These are phyloP conservation scores for Ancistrus triradiatus DNA, from an alignment of 2,113 vertebrate genomes.

Conservation along the genomic window DNA sequence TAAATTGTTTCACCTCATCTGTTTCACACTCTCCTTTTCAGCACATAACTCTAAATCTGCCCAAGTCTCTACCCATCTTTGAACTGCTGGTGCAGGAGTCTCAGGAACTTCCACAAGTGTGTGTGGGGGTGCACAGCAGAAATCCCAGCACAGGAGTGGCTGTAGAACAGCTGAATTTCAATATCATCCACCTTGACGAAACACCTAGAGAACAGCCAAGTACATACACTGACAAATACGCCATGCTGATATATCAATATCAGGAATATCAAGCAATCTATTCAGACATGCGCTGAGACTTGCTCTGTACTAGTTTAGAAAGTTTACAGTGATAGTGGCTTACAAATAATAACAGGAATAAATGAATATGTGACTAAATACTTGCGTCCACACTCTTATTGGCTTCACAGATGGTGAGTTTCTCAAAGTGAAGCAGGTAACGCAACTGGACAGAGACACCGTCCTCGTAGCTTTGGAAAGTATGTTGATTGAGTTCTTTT, in stretches of 20 bases:
- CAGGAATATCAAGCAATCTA: no score
- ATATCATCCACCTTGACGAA: constrained; percentile 72
- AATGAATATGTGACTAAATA: not conserved
- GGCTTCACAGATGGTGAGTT: constrained; percentile 57
- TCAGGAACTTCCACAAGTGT: constrained; percentile 73
- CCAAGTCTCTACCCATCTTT: constrained; percentile 73
- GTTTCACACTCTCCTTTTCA: constrained; percentile 40
- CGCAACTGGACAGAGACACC: constrained; percentile 71
- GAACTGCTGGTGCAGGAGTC: constrained; percentile 78
- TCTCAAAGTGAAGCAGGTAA: constrained; percentile 63
- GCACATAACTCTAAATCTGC: constrained; percentile 71
- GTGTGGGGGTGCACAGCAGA: constrained; percentile 28
- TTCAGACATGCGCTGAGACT: no score
- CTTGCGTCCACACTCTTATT: constrained; percentile 2
- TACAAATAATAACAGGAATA: not conserved
- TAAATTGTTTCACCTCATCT: not conserved
- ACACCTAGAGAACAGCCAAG: constrained; percentile 27
- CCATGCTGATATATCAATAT: no score
- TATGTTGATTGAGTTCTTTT: constrained; percentile 61
- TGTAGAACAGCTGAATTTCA: constrained; percentile 73
- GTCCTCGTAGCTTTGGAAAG: constrained; percentile 69
- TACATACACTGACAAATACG: not conserved
- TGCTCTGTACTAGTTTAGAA: no score
- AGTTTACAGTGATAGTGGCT: not conserved
- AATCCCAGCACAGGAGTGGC: constrained; percentile 54